A percentile compares a stretch with the other conserved stretches of the same genome.
phyloP scores from a whole-genome alignment of 2,797 vertebrate species.

The Danio kyathit region DNA sequence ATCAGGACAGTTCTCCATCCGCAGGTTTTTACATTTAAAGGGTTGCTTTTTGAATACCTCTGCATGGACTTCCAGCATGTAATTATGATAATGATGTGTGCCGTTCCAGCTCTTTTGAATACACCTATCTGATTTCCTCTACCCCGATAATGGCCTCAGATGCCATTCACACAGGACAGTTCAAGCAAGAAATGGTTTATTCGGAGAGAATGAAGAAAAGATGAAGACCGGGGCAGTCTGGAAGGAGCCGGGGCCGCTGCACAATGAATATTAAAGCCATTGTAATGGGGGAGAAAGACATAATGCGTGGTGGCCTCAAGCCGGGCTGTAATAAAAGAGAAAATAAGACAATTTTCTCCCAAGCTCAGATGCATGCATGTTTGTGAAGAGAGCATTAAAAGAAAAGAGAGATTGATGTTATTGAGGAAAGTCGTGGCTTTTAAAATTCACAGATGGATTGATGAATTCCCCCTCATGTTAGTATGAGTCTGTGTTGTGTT shows the following conservation, averaged over 20 bases:
- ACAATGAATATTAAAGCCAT: slow-evolving; percentile 37
- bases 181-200: slow-evolving; percentile 59
- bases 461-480: slow-evolving; percentile 34
- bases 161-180: slow-evolving; percentile 75
- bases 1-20: slow-evolving; percentile 45
- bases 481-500: background rate
- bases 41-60: slow-evolving; percentile 38
- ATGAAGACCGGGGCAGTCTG: slow-evolving; percentile 49
- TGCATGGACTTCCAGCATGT: slow-evolving; percentile 38
- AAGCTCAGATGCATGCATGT: slow-evolving; percentile 40
- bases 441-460: slow-evolving; percentile 75
- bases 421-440: slow-evolving; percentile 70
- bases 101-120: slow-evolving; percentile 44
- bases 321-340: slow-evolving; percentile 29
- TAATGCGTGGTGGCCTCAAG: slow-evolving; percentile 48
- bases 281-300: slow-evolving; percentile 22
- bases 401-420: slow-evolving; percentile 58
- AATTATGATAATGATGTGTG: slow-evolving; percentile 49
- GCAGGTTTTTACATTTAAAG: slow-evolving; percentile 50
- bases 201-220: slow-evolving; percentile 12
- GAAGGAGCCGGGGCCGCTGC: slow-evolving; percentile 19
- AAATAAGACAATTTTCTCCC: slow-evolving; percentile 29
- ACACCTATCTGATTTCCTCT: slow-evolving; percentile 37
- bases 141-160: slow-evolving; percentile 78
- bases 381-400: slow-evolving; percentile 62